phyloP scores from a whole-genome alignment of 2,888 invertebrate species.

The Ormia ochracea region DNA sequence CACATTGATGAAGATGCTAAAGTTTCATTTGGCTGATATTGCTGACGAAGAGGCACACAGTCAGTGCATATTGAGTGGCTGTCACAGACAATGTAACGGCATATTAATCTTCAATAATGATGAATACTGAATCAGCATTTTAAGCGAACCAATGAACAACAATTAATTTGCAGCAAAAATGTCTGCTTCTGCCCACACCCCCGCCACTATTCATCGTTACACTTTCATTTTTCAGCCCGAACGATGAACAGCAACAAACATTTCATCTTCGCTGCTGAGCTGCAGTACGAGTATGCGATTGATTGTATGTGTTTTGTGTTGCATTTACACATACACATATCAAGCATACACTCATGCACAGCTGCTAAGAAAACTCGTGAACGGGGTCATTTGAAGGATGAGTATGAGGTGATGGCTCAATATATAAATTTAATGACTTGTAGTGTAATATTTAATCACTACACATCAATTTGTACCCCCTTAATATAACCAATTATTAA shows the following conservation, averaged over 20 bases:
- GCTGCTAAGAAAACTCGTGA: neutral
- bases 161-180: slow-evolving; percentile 60
- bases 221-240: neutral
- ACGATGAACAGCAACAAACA: slow-evolving; percentile 8
- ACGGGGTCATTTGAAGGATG: neutral
- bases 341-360: neutral
- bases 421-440: slow-evolving; percentile 19
- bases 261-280: neutral
- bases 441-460: no score
- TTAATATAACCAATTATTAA: no score
- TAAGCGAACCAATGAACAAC: slow-evolving; percentile 73
- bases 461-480: no score
- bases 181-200: neutral
- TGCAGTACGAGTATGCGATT: neutral
- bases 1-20: slow-evolving; percentile 19
- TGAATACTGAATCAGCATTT: slow-evolving; percentile 77
- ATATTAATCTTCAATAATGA: slow-evolving; percentile 78
- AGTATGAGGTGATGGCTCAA: neutral
- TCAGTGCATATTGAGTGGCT: slow-evolving; percentile 68
- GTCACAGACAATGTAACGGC: slow-evolving; percentile 74
- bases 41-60: slow-evolving; percentile 3
- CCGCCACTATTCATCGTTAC: neutral
- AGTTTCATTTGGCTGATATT: slow-evolving; percentile 7
- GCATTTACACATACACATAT: neutral
- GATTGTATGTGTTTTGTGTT: neutral